Evolutionary conservation across 2,888 invertebrate species (phyloP), one percentile per base, ranked within the genome.

Genomic region (Charanyca ferruginea): DNA sequence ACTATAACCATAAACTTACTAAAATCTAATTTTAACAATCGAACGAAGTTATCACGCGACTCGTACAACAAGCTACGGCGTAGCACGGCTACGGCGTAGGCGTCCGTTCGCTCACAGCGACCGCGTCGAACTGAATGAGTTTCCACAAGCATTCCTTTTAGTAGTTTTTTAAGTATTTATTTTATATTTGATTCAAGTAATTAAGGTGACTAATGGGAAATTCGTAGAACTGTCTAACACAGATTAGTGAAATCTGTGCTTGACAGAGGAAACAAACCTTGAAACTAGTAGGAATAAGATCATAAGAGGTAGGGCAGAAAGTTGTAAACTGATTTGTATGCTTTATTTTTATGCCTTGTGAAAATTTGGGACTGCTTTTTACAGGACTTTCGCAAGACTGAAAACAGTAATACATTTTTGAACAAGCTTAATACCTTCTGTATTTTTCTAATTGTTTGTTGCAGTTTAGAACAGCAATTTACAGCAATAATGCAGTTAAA

Each of bases 71-170:
- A 55, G 82, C 86, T 86, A 85, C 81, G 83, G 65, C 84, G 85
- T 87, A 87, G 85, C 60, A 58, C 70, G 22, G 79, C 90, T 91
- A 90, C 91, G 88, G 79, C 91, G 93, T 93, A 93, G 93, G 84
- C 91, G 91, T 86, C 91, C 88, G 89, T 77, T 64, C 91, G 82
- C 85, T 83, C 84, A 88, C 88, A 91, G 89, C 90, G 87, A 84
- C 81, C 91, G 90, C 91, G 90, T 83, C 83, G 74, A 68, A 94
- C 94, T 94, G 92, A 89, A 83, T 85, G 75, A 72, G 72, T 79
- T 82, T 75, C 79, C 77, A 83, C 80, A 63, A 80, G 77, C 81
- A 51, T 73, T 80, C 66, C 85, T 82, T 85, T 85, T 87, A 81
- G 83, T 85, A 84, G 83, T 82, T 80, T 79, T 87, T 85, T 85